Base-by-base conservation (phyloP, 2,888 invertebrate species). In the Lamproptera curius region DNA sequence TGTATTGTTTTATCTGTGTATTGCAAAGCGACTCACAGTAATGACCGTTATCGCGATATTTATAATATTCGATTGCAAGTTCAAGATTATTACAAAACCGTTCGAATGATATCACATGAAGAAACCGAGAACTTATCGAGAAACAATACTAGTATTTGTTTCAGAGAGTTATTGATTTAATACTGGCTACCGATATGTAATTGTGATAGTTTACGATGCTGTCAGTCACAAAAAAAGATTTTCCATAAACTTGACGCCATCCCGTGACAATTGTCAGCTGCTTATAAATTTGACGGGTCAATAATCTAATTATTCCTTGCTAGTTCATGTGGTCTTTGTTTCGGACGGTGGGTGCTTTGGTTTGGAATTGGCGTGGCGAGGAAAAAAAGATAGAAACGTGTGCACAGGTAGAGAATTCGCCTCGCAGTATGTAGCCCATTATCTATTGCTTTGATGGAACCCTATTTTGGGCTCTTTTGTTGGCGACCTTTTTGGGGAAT, bases 401-500 rank as follows among this genome's bases (percentile, higher is more conserved):
- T 11, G 33, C 15, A 16, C 42, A 48, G 43, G 48, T 48, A 43
- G 35, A 23, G 15, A 38, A 31, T 16, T 16, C 11, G 10, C 16
- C 3, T 26, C 23, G 2, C 4, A 16, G 38, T 14, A 13, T 16
- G 23, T 34, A 16, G 14, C 11, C 10, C 16, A 42, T 35, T 42
- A 39, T 48, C 34, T 38, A 44, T 36, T 15, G 16, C 15, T 16
- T 3, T 6, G 20, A n/a, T 20, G 20, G 20, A 20, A 20, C 20
- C 20, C 20, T 15, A n/a, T 42, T 40, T 40, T 37, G 54, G 48
- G 52, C 57, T 63, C 58, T 64, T 63, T 56, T 63, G 58, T 45
- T 46, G 51, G 46, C 47, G 57, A 62, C 59, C 52, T 59, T 57
- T 55, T 58, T 58, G 52, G 56, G 50, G 71, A 79, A 77, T 73